These are phyloP conservation scores for Caenorhabditis wallacei DNA, from an alignment of 2,888 invertebrate species.

Conservation along the genomic window DNA sequence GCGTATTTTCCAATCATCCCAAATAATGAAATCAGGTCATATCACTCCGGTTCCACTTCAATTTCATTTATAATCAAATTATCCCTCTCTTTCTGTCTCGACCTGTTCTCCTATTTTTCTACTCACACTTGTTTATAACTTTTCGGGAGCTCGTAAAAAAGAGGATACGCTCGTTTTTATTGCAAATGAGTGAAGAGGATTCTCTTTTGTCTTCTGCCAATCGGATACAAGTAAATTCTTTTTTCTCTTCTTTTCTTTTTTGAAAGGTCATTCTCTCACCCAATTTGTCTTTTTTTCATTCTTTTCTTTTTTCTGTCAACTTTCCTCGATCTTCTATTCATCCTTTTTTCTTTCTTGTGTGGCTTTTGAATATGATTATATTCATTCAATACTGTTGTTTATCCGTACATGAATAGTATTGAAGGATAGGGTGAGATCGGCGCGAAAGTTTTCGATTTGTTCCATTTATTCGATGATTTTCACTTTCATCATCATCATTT, in stretches of 20 bases:
- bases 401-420: constrained; percentile 42
- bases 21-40: constrained; percentile 53
- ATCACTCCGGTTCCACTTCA: constrained; percentile 47
- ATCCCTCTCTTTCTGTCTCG: constrained; percentile 19
- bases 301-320: constrained; percentile 2
- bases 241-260: constrained; percentile 16
- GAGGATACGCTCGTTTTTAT: constrained; percentile 18
- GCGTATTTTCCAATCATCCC: too few relatives aligned
- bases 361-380: constrained; percentile 24
- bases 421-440: constrained; percentile 26
- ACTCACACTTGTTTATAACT: constrained; percentile 34
- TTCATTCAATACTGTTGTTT: constrained; percentile 36
- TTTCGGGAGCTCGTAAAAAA: constrained; percentile 51
- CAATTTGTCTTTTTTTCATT: constrained; percentile 41
- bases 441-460: constrained; percentile 65
- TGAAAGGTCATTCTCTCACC: constrained; percentile 51
- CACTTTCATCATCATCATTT: constrained; percentile 48
- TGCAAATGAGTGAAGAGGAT: background rate
- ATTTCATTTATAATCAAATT: constrained; percentile 53
- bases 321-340: constrained; percentile 23
- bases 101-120: constrained; percentile 42
- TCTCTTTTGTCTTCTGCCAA: constrained; percentile 34
- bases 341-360: constrained; percentile 4
- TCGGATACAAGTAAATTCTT: constrained; percentile 14
- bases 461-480: constrained; percentile 62